Base-by-base conservation (phyloP, 2,113 vertebrate species). In the Falco punctatus region DNA sequence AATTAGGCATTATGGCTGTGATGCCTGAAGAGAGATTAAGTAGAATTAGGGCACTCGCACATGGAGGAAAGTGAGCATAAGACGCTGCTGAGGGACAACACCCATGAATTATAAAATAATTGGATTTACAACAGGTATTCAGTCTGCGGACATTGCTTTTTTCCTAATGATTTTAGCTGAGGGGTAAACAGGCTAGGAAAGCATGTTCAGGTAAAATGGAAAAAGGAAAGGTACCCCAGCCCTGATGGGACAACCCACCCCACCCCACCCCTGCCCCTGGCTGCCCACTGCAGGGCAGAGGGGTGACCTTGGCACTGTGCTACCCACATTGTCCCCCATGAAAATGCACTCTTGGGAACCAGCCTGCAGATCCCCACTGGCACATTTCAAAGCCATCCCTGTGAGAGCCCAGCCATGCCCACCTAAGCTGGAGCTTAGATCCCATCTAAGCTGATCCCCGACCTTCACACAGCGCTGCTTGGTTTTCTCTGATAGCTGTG, bases 11-110 rank as follows among this genome's bases (percentile, higher is more conserved):
- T 90, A 92, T 21, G 52, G 22, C 61, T 69, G 33, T 92, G 80
- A 82, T 96, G 94, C 70, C 70, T 82, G 73, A 85, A 92, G 88
- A 94, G 61, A 80, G 73, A 97, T 96, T 94, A 97, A 84, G 30
- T 38, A 79, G 81, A 86, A 92, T 49, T 96, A 87, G 89, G 89
- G 26, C 91, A 91, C 51, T 58, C 87, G 32, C 12, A 57, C 28
- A 21, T 17, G 84, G 38, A 94, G 46, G 86, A 97, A 94, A 97
- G 86, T 91, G 46, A 91, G 95, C 70, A 89, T 81, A 94, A 80
- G 88, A 96, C 3, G 88, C 96, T 46, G 67, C 38, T 88, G 69
- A 91, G 89, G 72, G 70, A 82, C 81, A 92, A 96, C 96, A 94
- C 94, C 94, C 85, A 80, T 70, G 33, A 90, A 92, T 92, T 88